Conservation (phyloP, 2,888 invertebrate genomes). For the Tyria jacobaeae region DNA sequence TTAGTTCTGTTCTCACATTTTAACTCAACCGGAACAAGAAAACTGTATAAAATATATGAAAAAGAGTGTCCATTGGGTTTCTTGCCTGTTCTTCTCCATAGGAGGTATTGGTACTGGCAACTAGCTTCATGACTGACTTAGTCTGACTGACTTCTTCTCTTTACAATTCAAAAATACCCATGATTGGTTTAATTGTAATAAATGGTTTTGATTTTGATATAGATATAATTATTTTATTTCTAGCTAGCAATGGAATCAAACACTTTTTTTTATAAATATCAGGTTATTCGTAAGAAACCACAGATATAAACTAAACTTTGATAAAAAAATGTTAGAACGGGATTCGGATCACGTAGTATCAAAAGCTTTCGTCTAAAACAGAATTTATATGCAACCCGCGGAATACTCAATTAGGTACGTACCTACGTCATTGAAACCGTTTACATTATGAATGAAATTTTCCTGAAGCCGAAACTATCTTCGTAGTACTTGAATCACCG, state of each 20-base stretch:
- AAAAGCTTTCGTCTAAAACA: conserved; percentile 9
- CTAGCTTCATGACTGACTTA: too few relatives aligned
- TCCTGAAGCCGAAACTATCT: conserved; percentile 21
- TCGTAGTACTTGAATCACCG: conserved; percentile 29
- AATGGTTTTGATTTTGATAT: too few relatives aligned
- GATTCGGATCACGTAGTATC: conserved; percentile 15
- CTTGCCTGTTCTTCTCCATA: too few relatives aligned
- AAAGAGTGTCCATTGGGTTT: too few relatives aligned
- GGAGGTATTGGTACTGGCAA: too few relatives aligned
- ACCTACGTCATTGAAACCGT: conserved; percentile 39
- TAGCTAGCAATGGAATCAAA: neutral
- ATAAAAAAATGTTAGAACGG: neutral
- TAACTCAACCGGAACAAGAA: too few relatives aligned
- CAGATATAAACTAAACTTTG: neutral
- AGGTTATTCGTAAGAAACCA: neutral
- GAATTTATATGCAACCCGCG: conserved; percentile 27
- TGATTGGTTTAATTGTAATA: too few relatives aligned
- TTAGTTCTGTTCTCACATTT: too few relatives aligned
- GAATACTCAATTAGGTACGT: conserved; percentile 19
- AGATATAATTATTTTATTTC: too few relatives aligned
- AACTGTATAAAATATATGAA: too few relatives aligned
- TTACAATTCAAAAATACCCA: too few relatives aligned
- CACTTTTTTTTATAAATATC: neutral
- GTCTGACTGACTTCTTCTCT: too few relatives aligned
- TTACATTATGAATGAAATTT: conserved; percentile 38